Conservation (phyloP, 2,113 vertebrate genomes). For the Archilochus colubris region DNA sequence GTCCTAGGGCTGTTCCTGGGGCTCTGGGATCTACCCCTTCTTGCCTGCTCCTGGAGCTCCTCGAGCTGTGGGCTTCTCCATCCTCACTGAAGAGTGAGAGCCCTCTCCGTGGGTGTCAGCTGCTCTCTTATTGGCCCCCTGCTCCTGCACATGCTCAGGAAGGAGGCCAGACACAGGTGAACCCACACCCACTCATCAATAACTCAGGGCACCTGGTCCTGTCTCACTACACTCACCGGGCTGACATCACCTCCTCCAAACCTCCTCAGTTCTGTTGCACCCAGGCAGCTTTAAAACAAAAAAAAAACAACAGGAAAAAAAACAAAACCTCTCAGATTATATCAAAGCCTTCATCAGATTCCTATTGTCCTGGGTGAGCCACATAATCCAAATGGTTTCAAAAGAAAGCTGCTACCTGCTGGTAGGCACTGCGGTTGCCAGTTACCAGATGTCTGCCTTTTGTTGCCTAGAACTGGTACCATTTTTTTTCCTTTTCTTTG, state of each 20-base stretch:
- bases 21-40: too few species aligned
- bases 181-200: too few species aligned
- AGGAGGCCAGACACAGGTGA: too few species aligned
- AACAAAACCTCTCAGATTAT: constrained; percentile 30
- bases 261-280: constrained; percentile 41
- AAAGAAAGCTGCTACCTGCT: constrained; percentile 76
- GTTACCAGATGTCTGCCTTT: constrained; percentile 74
- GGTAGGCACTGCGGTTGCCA: constrained; percentile 63
- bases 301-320: neutral
- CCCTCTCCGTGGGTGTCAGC: too few species aligned
- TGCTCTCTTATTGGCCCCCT: too few species aligned
- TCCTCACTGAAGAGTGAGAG: too few species aligned
- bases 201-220: too few species aligned
- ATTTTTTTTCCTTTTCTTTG: constrained; percentile 18
- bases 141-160: too few species aligned
- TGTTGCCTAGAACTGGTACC: constrained; percentile 59
- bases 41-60: too few species aligned
- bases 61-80: too few species aligned
- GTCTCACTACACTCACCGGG: rapidly evolving
- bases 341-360: constrained; percentile 73
- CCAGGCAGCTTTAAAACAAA: constrained; percentile 7
- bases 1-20: too few species aligned
- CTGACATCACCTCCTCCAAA: constrained; percentile 18
- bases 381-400: constrained; percentile 65
- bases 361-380: constrained; percentile 68